Evolutionary conservation across 2,797 vertebrate species (phyloP), one percentile per base, ranked within the genome.

Genomic region (Lepus oiostolus): DNA sequence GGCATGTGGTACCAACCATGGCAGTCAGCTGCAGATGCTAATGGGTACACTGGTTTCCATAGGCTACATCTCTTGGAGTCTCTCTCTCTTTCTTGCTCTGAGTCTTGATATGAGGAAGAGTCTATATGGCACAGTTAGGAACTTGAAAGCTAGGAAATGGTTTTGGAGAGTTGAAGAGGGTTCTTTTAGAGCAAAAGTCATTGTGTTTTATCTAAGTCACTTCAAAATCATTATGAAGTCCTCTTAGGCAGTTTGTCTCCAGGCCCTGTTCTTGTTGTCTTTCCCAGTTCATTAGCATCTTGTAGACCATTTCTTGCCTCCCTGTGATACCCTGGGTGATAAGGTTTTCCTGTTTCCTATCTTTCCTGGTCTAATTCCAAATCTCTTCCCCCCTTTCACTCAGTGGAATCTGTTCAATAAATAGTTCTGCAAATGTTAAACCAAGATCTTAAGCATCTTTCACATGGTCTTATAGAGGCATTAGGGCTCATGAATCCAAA

Each of bases 221-320:
- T 85, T 77, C 58, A n/a, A 50, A 50, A 71, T 91, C 42, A 90
- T 26, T 28, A 7, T 52, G 14, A 85, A 70, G 30, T 72, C 63
- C 11, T 92, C 84, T 72, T 90, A 38, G 58, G 70, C 35, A 62
- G 19, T 74, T 83, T 85, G 30, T 94, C 72, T 94, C 54, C 24
- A 38, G 26, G 32, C 21, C 26, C 70, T 26, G 30, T 67, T 91
- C 92, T 68, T 24, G 0, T 86, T 30, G 24, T 86, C 35, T 58
- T 88, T 82, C 82, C 87, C 80, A 17, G 28, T 95, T 86, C 19
- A 6, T 74, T 79, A 47, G 52, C 63, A 7, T 90, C 82, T 71
- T 75, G 42, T 47, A 79, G 19, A 47, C 52, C 26, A 76, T 3
- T 91, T 24, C 4, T 19, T 60, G 11, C 24, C 68, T 74, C 10